phyloP scores from a whole-genome alignment of 2,113 vertebrate genomes.

The Odocoileus virginianus region DNA sequence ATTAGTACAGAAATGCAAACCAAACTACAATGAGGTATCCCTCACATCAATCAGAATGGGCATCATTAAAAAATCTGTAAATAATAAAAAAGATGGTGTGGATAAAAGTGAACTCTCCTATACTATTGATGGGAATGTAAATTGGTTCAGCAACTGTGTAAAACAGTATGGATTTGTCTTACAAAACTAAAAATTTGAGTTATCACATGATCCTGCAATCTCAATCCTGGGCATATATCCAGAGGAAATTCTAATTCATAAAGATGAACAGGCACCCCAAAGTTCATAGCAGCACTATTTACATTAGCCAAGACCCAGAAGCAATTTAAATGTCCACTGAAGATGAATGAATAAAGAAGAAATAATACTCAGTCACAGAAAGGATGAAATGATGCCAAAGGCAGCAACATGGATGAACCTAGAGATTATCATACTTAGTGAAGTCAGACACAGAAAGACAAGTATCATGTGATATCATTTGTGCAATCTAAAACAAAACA shows the following conservation, averaged over 20 bases:
- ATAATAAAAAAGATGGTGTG: not conserved
- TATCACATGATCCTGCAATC: not conserved
- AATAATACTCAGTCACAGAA: not conserved
- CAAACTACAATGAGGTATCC: not conserved
- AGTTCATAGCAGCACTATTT: not conserved
- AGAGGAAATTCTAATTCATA: not conserved
- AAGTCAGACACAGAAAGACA: not conserved
- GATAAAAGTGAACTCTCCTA: not conserved
- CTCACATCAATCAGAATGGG: not conserved
- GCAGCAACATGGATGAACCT: not conserved
- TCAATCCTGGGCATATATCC: not conserved
- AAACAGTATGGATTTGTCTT: not conserved
- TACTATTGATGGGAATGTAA: not conserved
- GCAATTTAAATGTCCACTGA: not conserved
- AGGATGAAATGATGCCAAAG: not conserved
- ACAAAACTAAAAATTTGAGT: not conserved
- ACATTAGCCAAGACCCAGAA: not conserved
- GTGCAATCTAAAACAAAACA: not conserved
- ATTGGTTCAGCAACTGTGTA: not conserved
- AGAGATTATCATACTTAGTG: not conserved
- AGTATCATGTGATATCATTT: not conserved
- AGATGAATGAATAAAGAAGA: not conserved
- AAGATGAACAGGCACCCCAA: not conserved
- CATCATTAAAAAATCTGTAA: not conserved
- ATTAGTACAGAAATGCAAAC: not conserved